Conservation (phyloP, 2,888 invertebrate genomes). For the Tachina grossa region DNA sequence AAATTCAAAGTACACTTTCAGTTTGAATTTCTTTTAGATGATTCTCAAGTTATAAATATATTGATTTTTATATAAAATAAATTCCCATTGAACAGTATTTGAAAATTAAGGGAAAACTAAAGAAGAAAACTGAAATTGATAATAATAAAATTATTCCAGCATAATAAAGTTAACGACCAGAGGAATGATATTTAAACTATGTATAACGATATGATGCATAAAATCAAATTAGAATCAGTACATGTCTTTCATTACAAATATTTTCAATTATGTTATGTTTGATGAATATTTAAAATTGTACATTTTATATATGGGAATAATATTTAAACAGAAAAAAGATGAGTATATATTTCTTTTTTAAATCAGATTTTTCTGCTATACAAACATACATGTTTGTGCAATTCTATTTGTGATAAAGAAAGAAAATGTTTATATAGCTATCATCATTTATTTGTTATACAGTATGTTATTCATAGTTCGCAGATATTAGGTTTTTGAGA, state of each 20-base stretch:
- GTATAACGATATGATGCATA: conserved; percentile 49
- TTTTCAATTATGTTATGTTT: conserved; percentile 40
- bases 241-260: conserved; percentile 47
- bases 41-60: conserved; percentile 27
- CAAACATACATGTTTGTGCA: too few species aligned
- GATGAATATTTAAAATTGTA: conserved; percentile 12
- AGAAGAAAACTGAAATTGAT: conserved; percentile 37
- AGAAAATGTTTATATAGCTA: too few species aligned
- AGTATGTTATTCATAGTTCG: too few species aligned
- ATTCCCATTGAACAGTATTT: conserved; percentile 32
- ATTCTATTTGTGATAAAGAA: too few species aligned
- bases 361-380: too few species aligned
- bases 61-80: conserved; percentile 59
- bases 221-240: conserved; percentile 64
- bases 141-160: conserved; percentile 64
- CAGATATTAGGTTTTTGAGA: too few species aligned
- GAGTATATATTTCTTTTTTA: too few species aligned
- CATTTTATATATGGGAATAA: not conserved
- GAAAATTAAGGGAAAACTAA: conserved; percentile 5
- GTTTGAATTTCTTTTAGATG: conserved; percentile 33
- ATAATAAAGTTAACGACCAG: conserved; percentile 55
- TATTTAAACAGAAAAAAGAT: too few species aligned
- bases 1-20: conserved; percentile 47
- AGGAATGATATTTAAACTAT: conserved; percentile 37
- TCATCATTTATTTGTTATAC: too few species aligned